phyloP scores from a whole-genome alignment of 2,113 vertebrate genomes.

The Corythaixoides concolor region DNA sequence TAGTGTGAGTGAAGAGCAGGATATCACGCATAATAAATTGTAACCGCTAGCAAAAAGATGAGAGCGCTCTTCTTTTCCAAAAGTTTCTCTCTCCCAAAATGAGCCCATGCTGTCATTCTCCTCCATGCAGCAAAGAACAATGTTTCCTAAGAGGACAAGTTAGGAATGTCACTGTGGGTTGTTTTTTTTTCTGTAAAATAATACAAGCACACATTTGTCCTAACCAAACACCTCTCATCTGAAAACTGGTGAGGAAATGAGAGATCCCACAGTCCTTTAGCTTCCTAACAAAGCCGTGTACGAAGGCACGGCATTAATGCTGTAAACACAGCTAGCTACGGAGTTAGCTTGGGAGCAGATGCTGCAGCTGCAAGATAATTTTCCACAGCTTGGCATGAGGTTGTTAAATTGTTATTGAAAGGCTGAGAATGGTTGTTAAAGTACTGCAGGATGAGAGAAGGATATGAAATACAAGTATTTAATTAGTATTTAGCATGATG shows the following conservation, averaged over 20 bases:
- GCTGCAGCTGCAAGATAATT: slow-evolving; percentile 15
- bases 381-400: not conserved
- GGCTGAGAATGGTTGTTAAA: not conserved
- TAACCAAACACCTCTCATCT: not conserved
- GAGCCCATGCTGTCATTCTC: fast-evolving
- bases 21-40: not conserved
- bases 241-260: not conserved
- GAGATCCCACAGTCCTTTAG: not conserved
- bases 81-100: not conserved
- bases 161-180: not conserved
- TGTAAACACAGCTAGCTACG: not conserved
- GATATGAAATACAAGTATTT: not conserved
- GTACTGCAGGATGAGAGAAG: not conserved
- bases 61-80: not conserved
- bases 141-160: not conserved
- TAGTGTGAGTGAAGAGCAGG: not conserved
- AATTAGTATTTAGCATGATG: not conserved
- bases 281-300: not conserved
- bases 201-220: not conserved
- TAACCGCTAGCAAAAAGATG: not conserved
- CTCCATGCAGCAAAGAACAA: fast-evolving
- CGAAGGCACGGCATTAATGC: not conserved
- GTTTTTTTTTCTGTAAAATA: not conserved
- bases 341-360: not conserved
- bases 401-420: not conserved